Evolutionary conservation across 2,888 invertebrate species (phyloP), one percentile per base, ranked within the genome.

Genomic region (Heliconius hortense): DNA sequence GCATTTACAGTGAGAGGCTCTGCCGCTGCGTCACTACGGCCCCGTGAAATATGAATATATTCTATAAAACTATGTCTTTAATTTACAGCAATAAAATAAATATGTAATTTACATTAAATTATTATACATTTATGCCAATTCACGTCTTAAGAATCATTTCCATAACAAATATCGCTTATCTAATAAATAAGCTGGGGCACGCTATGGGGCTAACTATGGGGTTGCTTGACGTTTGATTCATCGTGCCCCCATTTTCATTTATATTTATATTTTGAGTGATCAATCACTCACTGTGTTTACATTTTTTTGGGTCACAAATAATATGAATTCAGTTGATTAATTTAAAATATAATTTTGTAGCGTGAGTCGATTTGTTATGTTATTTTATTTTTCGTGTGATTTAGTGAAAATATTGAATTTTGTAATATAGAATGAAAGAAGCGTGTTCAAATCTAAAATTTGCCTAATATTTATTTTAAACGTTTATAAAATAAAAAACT

Each of bases 291-390:
- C 39, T 48, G 73, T 78, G 73, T 69, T 74, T 56, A 72, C 15
- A 67, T 69, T 62, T 72, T 75, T 77, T 75, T 69, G 39, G 78
- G 78, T 73, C 77, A 75, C 60, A 67, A 60, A 73, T 43, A 66
- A 60, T 62, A 73, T 72, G 66, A 53, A 56, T 67, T 67, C 66
- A 59, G 43, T 63, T 75, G 39, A 73, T 53, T 72, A 73, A 76
- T 76, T 76, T 70, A 11, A 62, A 68, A 73, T 10, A 10, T 53
- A 8, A 63, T 63, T 70, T 70, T 15, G 24, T 59, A 15, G 56
- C 4, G 35, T 69, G 62, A 63, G 2, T 69, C 21, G 28, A 1
- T 35, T 35, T 28, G 24, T 70, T 8, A n/a, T 59, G n/a, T 59
- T 35, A 35, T 35, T 35, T 35, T 10, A 21, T 21, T 21, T 2